Percentiles rank a stretch among this genome's conserved stretches.
phyloP scores from a whole-genome alignment of 2,113 vertebrate genomes.

The Myiopsitta monachus region DNA sequence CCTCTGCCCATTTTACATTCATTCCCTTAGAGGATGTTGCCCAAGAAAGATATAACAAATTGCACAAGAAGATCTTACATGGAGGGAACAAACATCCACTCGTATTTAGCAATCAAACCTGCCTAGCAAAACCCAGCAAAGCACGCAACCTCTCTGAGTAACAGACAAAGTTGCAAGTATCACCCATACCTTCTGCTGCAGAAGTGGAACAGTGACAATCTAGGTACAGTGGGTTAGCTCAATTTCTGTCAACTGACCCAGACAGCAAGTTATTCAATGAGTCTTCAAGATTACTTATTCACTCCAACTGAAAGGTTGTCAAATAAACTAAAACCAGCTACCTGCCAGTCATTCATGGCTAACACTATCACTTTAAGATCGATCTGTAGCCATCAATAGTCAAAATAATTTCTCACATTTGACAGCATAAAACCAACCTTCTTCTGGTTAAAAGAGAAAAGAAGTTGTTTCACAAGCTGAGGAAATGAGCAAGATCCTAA shows the following conservation, averaged over 20 bases:
- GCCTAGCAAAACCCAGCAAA: not conserved
- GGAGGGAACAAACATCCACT: not conserved
- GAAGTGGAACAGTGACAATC: not conserved
- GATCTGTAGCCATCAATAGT: not conserved
- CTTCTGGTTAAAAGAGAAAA: not conserved
- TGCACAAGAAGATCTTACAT: not conserved
- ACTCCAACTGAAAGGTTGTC: not conserved
- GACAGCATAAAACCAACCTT: not conserved
- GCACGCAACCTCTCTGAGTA: not conserved
- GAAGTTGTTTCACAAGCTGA: not conserved
- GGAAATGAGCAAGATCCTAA: not conserved
- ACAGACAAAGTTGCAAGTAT: not conserved
- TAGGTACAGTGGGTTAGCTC: not conserved
- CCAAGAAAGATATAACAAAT: not conserved
- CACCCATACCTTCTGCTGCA: not conserved
- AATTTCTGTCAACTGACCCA: not conserved
- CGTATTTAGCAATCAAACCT: not conserved
- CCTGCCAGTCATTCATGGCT: not conserved
- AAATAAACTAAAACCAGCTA: not conserved
- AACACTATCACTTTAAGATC: not conserved
- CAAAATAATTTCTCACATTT: not conserved
- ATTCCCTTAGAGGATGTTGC: not conserved
- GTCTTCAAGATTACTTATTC: not conserved
- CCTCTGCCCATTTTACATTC: not conserved
- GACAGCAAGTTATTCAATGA: not conserved